phyloP scores from a whole-genome alignment of 1,140 invertebrate species.

The Monomorium pharaonis region DNA sequence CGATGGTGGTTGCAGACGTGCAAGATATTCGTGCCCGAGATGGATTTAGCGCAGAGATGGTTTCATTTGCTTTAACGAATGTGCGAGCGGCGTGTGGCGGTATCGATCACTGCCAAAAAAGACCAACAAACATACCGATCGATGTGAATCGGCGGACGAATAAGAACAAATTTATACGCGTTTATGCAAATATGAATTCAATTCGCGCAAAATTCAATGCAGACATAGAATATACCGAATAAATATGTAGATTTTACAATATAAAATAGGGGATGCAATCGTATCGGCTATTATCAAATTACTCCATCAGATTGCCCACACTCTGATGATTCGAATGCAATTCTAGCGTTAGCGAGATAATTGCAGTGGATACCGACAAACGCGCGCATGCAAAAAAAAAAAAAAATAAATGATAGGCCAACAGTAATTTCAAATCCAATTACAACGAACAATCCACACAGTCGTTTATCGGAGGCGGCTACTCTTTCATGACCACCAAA shows the following conservation, averaged over 20 bases:
- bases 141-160: too few relatives aligned
- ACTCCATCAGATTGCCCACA: neutral
- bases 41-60: neutral
- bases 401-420: slow-evolving; percentile 38
- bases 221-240: neutral
- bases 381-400: neutral
- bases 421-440: slow-evolving; percentile 51
- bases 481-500: neutral
- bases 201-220: neutral
- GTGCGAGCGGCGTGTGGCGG: neutral
- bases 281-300: slow-evolving; percentile 15
- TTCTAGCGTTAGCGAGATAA: slow-evolving; percentile 27
- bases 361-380: neutral
- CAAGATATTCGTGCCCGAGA: slow-evolving; percentile 16
- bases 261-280: neutral
- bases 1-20: slow-evolving; percentile 10
- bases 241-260: slow-evolving; percentile 1
- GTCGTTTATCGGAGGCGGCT: neutral
- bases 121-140: neutral
- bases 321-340: slow-evolving; percentile 29
- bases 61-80: slow-evolving; percentile 10
- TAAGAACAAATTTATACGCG: neutral
- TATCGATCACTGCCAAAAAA: slow-evolving; percentile 15
- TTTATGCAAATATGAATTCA: neutral
- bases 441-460: slow-evolving; percentile 34